phyloP scores from a whole-genome alignment of 2,888 invertebrate genomes.

The Fissipunctia ypsillon region DNA sequence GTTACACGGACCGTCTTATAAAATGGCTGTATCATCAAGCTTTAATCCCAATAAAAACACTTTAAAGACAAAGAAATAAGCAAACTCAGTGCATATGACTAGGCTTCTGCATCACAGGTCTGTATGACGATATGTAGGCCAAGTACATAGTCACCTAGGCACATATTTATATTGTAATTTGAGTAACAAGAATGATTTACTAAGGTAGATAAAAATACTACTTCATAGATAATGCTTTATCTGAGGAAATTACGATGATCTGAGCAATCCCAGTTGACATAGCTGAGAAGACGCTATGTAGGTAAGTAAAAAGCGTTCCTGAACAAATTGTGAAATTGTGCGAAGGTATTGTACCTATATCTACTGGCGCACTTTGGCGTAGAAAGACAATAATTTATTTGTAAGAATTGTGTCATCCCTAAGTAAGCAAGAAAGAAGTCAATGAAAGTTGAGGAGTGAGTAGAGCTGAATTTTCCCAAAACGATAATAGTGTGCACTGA shows the following conservation, averaged over 20 bases:
- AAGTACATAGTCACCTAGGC: slow-evolving; percentile 39
- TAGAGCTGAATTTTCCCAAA: no score
- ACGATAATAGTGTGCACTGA: no score
- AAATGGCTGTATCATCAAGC: background rate
- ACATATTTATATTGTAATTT: slow-evolving; percentile 45
- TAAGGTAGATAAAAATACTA: slow-evolving; percentile 30
- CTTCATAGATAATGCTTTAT: slow-evolving; percentile 24
- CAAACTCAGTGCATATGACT: background rate
- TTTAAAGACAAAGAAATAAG: background rate
- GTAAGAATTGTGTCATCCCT: no score
- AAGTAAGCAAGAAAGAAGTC: no score
- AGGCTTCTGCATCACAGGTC: slow-evolving; percentile 27
- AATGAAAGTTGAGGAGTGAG: no score
- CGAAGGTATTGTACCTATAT: no score
- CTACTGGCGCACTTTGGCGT: no score
- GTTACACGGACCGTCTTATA: background rate
- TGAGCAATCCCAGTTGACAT: slow-evolving; percentile 37
- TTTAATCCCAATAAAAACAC: background rate
- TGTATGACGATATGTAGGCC: slow-evolving; percentile 28
- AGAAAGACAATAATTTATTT: no score
- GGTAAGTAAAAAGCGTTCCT: background rate
- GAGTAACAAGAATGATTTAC: slow-evolving; percentile 39
- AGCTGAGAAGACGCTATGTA: background rate
- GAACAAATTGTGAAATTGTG: background rate
- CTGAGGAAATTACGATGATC: slow-evolving; percentile 37